These are phyloP conservation scores for Sula dactylatra DNA, from an alignment of 2,113 vertebrate species.

Conservation along the genomic window DNA sequence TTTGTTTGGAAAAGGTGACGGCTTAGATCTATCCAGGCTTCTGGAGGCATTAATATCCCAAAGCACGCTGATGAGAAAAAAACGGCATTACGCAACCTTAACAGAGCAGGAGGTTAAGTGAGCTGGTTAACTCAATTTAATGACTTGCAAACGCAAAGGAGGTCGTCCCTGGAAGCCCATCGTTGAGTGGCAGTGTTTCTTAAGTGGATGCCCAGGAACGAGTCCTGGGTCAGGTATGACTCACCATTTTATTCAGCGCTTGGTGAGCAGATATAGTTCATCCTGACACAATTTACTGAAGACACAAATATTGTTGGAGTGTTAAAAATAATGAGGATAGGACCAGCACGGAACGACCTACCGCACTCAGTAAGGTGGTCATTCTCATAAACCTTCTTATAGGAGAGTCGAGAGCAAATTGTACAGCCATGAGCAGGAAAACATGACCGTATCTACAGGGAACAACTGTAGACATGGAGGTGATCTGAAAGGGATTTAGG, in stretches of 20 bases:
- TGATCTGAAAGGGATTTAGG: neutral
- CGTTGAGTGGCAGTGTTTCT: neutral
- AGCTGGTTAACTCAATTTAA: neutral
- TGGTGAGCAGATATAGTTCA: neutral
- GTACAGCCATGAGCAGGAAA: neutral
- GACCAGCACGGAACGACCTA: neutral
- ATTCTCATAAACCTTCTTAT: neutral
- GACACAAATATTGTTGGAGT: slow-evolving; percentile 9
- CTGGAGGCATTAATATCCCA: slow-evolving; percentile 37
- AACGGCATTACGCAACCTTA: neutral
- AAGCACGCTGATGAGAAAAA: neutral
- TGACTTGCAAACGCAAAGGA: neutral
- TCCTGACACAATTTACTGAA: slow-evolving; percentile 12
- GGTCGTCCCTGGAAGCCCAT: neutral
- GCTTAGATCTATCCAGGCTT: slow-evolving; percentile 42
- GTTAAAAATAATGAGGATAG: slow-evolving; percentile 30
- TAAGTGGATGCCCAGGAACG: neutral
- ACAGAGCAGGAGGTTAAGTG: neutral
- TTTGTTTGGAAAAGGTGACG: slow-evolving; percentile 32
- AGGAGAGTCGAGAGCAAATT: neutral
- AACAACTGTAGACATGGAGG: neutral
- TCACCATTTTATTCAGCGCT: slow-evolving; percentile 14
- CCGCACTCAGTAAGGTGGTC: neutral
- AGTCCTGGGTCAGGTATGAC: slow-evolving; percentile 22
- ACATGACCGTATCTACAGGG: neutral